Conservation (phyloP, 2,797 vertebrate species). For the Sciaenops ocellatus region DNA sequence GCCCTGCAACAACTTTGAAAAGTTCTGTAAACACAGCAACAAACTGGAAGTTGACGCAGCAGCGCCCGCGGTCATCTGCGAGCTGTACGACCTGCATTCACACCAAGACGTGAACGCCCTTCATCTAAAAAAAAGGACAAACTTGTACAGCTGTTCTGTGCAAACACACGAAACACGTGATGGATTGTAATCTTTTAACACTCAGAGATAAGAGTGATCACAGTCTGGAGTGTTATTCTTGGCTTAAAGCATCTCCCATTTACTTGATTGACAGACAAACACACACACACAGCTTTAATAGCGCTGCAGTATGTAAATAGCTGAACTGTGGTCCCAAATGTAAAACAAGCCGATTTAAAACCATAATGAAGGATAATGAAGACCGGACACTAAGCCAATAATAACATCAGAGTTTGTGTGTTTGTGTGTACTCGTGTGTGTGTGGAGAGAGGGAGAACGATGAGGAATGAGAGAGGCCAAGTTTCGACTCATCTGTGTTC, state of each 20-base stretch:
- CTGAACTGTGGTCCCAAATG: constrained; percentile 71
- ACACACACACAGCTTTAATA: constrained; percentile 65
- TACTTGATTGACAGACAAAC: constrained; percentile 54
- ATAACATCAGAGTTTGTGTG: constrained; percentile 67
- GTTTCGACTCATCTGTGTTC: constrained; percentile 1
- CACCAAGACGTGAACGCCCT: not conserved
- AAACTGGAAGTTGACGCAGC: constrained; percentile 4
- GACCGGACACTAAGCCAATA: constrained; percentile 72
- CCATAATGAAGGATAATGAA: constrained; percentile 82
- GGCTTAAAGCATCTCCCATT: constrained; percentile 63
- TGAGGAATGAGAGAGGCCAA: not conserved
- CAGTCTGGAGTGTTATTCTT: constrained; percentile 77
- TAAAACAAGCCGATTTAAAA: constrained; percentile 78
- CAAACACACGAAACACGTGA: constrained; percentile 30
- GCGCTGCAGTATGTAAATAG: constrained; percentile 63
- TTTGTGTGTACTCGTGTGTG: constrained; percentile 4
- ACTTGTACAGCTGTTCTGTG: not conserved
- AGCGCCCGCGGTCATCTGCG: not conserved
- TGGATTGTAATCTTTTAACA: constrained; percentile 66
- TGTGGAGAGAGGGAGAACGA: not conserved
- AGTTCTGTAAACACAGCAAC: not conserved
- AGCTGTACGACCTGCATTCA: not conserved
- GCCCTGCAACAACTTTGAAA: constrained; percentile 14
- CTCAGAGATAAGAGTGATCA: constrained; percentile 69
- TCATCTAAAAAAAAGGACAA: too few species aligned